These are phyloP conservation scores for Anadara kagoshimensis DNA, from an alignment of 1,140 invertebrate species.

Conservation along the genomic window DNA sequence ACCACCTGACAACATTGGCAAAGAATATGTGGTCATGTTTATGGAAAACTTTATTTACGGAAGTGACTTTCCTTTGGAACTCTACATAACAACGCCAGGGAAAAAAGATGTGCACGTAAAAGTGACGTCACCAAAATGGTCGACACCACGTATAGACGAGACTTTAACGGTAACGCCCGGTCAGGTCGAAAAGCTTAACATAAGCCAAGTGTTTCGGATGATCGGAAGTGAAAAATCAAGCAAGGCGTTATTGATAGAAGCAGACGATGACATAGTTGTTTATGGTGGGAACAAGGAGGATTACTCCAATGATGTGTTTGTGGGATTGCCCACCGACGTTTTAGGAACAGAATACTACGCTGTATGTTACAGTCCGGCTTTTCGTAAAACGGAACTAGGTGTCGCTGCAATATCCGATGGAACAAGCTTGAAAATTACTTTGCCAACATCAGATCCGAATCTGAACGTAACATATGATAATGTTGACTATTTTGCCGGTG, in stretches of 20 bases:
- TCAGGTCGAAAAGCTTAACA: constrained; percentile 17
- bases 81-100: constrained; percentile 35
- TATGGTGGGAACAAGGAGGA: constrained; percentile 45
- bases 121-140: constrained; percentile 31
- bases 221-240: constrained; percentile 22
- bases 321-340: constrained; percentile 44
- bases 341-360: constrained; percentile 42
- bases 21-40: constrained; percentile 31
- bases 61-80: constrained; percentile 25
- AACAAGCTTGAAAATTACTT: constrained; percentile 17
- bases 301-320: constrained; percentile 46
- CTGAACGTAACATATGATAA: constrained; percentile 22
- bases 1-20: constrained; percentile 33
- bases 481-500: constrained; percentile 21
- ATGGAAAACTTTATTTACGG: constrained; percentile 38
- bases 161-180: constrained; percentile 20
- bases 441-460: constrained; percentile 1
- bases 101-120: constrained; percentile 17
- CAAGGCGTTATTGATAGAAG: constrained; percentile 28
- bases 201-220: constrained; percentile 25
- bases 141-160: constrained; percentile 3
- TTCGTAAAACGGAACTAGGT: constrained; percentile 21
- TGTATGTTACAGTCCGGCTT: constrained; percentile 32
- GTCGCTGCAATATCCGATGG: constrained; percentile 23
- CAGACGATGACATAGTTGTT: constrained; percentile 37